Evolutionary conservation across 2,113 vertebrate genomes (phyloP).

Genomic region (Thalassarche chlororhynchos): DNA sequence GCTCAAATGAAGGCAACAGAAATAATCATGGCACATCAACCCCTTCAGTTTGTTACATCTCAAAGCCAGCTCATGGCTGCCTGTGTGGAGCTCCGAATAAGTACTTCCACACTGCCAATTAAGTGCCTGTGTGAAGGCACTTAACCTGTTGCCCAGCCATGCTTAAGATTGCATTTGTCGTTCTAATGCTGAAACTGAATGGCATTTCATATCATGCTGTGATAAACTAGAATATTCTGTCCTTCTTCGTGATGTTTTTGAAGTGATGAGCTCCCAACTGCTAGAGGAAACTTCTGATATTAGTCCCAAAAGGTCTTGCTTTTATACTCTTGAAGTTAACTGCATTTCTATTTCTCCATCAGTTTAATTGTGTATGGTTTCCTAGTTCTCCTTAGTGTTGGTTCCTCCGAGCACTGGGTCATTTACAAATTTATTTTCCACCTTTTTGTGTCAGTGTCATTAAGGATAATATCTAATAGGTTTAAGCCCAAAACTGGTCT

Average conservation of each 20-base stretch:
- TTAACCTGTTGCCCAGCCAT: slow-evolving; percentile 21
- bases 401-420: neutral
- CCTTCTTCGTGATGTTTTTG: neutral
- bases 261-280: neutral
- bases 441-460: neutral
- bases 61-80: slow-evolving; percentile 15
- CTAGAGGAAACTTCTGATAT: neutral
- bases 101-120: slow-evolving; percentile 8
- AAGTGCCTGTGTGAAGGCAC: neutral
- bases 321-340: neutral
- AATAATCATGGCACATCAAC: neutral
- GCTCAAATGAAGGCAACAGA: slow-evolving; percentile 18
- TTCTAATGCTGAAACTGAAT: neutral
- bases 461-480: neutral
- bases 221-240: neutral
- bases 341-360: neutral
- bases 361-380: neutral
- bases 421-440: neutral
- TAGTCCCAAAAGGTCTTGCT: neutral
- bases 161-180: neutral
- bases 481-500: neutral
- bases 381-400: neutral
- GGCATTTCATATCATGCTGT: neutral
- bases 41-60: neutral
- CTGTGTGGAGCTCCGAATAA: neutral